A percentile compares a stretch with the other conserved stretches of the same genome.
Conservation (phyloP, 1,140 invertebrate genomes). For the Aphis craccivora region DNA sequence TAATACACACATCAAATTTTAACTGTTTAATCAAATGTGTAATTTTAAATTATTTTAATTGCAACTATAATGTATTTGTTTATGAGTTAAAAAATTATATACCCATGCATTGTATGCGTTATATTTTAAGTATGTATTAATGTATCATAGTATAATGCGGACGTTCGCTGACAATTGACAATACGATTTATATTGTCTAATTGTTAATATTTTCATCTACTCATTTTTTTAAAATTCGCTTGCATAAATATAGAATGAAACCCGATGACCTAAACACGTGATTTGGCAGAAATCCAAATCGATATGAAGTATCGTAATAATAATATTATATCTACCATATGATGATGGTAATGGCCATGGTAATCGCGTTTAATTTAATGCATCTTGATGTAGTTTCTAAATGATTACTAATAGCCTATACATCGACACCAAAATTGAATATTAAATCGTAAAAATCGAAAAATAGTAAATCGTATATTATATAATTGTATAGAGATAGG, state of each 20-base stretch:
- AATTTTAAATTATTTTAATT: no score
- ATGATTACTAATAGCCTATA: background rate
- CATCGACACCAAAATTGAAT: background rate
- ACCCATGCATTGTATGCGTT: background rate
- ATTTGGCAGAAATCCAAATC: background rate
- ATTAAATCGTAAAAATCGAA: no score
- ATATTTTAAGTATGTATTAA: background rate
- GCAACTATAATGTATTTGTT: no score
- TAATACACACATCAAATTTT: no score
- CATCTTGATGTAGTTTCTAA: background rate
- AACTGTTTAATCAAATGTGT: no score
- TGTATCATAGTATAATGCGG: background rate
- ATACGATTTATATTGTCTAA: background rate
- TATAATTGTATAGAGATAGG: background rate
- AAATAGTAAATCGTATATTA: no score
- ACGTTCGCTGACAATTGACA: background rate
- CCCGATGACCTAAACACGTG: background rate
- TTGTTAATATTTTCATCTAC: background rate
- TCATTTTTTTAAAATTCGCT: background rate
- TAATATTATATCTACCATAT: background rate
- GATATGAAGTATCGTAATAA: background rate
- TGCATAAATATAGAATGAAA: background rate
- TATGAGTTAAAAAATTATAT: no score
- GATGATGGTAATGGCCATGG: background rate
- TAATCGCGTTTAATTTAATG: background rate